phyloP scores from a whole-genome alignment of 2,113 vertebrate genomes.

The Prunella fulvescens region DNA sequence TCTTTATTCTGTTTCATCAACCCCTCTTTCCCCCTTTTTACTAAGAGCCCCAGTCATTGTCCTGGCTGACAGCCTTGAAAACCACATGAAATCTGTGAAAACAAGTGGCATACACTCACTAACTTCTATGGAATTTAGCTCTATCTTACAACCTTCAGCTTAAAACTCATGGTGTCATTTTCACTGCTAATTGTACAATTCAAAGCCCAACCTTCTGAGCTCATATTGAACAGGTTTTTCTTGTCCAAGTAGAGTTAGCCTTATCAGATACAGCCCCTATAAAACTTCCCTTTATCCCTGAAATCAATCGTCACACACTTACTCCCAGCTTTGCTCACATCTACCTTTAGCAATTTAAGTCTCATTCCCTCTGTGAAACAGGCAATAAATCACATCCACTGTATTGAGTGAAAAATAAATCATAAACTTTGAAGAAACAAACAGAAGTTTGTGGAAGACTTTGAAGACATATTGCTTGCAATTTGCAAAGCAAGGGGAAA shows the following conservation, averaged over 20 bases:
- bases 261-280: background rate
- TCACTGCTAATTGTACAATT: background rate
- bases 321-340: conserved; percentile 2
- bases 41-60: background rate
- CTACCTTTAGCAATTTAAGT: conserved; percentile 52
- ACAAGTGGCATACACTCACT: background rate
- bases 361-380: conserved; percentile 36
- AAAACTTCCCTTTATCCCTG: background rate
- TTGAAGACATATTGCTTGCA: background rate
- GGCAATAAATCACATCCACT: conserved; percentile 58
- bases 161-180: background rate
- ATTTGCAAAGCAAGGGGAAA: background rate
- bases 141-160: background rate
- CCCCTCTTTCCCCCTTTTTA: background rate
- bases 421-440: conserved; percentile 49
- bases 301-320: background rate
- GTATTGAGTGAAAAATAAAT: conserved; percentile 60
- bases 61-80: background rate
- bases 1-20: background rate
- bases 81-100: background rate
- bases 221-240: background rate
- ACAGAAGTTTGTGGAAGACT: conserved; percentile 10
- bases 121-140: background rate
- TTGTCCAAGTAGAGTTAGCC: background rate
- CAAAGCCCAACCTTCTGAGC: background rate